A percentile compares a stretch with the other conserved stretches of the same genome.
These are phyloP conservation scores for Pelvicachromis taeniatus DNA, from an alignment of 2,113 vertebrate genomes.

Conservation along the genomic window DNA sequence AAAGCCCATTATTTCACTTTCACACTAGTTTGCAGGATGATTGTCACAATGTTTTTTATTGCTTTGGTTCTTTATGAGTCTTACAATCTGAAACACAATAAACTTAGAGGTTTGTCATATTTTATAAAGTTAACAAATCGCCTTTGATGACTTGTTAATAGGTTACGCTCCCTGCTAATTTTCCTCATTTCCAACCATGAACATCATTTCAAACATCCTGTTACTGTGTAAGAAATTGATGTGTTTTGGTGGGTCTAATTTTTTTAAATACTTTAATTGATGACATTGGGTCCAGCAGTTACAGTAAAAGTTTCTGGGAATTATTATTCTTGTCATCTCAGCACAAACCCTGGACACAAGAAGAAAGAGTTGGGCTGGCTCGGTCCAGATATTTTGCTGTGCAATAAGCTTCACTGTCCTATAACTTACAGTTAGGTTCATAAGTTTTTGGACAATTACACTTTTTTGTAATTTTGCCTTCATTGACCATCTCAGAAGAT, in stretches of 20 bases:
- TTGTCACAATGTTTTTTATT: background rate
- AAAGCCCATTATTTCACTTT: background rate
- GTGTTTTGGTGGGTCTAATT: background rate
- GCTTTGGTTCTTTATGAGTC: background rate
- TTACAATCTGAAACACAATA: slow-evolving; percentile 1
- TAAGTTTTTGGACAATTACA: background rate
- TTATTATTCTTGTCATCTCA: background rate
- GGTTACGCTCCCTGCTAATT: background rate
- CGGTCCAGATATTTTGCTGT: background rate
- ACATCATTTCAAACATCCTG: background rate
- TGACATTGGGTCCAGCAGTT: background rate
- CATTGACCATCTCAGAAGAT: background rate
- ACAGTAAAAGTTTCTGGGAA: background rate
- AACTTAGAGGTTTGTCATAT: slow-evolving; percentile 4
- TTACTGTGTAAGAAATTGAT: background rate
- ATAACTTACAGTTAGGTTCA: background rate
- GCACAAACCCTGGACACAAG: background rate
- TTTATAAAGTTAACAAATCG: slow-evolving; percentile 3
- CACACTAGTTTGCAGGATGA: background rate
- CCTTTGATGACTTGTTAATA: slow-evolving; percentile 15
- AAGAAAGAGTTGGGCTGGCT: background rate
- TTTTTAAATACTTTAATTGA: background rate
- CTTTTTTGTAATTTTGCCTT: background rate
- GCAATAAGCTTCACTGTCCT: background rate
- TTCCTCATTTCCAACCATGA: background rate